Percentiles rank a stretch among this genome's conserved stretches.
Conservation (phyloP, 2,113 vertebrate genomes). For the Mus musculus region GRCm39 chr10:19957001-19957500, state of each 20-base stretch:
- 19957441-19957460: not conserved
- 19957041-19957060: conserved; percentile 2
- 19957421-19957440: not conserved
- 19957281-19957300: conserved; percentile 31
- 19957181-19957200: not conserved
- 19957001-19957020: conserved; percentile 45
- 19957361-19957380: not conserved
- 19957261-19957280: not conserved
- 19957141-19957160: not conserved
- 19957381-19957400: not conserved
- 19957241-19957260: conserved; percentile 24
- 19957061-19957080: not conserved
- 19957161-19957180: not conserved
- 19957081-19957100: not conserved
- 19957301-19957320: not conserved
- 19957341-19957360: not conserved
- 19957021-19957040: conserved; percentile 6
- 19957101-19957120: not conserved
- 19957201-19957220: not conserved
- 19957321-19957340: not conserved
- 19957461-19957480: not conserved
- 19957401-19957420: not conserved
- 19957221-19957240: conserved; percentile 3
- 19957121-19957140: not conserved
- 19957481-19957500: not conserved